Conservation (phyloP, 2,113 vertebrate genomes). For the Buteo buteo region DNA sequence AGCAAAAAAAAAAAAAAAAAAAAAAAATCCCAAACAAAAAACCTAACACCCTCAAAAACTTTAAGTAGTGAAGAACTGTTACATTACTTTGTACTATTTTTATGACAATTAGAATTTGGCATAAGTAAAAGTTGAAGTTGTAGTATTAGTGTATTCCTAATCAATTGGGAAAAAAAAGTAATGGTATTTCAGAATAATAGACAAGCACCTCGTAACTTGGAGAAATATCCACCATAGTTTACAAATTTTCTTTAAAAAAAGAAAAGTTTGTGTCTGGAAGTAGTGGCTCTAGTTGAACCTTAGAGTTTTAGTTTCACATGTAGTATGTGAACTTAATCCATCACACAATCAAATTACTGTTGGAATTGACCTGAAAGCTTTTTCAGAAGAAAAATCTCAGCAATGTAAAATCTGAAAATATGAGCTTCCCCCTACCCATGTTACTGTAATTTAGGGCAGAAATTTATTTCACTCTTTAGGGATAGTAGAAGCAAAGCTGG, state of each 20-base stretch:
- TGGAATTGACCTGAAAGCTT: not conserved
- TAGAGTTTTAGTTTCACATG: not conserved
- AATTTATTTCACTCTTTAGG: not conserved
- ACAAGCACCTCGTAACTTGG: not conserved
- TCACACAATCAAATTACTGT: not conserved
- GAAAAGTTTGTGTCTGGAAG: not conserved
- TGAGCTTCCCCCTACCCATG: accelerated
- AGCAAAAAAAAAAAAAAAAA: not conserved
- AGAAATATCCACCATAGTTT: not conserved
- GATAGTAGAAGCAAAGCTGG: not conserved
- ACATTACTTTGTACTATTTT: not conserved
- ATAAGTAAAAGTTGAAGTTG: not conserved
- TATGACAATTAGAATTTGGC: not conserved
- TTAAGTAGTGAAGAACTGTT: not conserved
- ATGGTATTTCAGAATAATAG: not conserved
- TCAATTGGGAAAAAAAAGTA: not conserved
- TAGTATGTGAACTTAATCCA: not conserved
- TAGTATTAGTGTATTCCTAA: not conserved
- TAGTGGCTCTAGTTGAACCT: not conserved
- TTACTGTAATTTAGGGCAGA: not conserved
- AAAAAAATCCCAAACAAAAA: no score
- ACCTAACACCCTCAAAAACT: not conserved
- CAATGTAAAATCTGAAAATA: not conserved
- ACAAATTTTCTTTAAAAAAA: not conserved
- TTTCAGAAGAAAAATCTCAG: not conserved